Evolutionary conservation across 2,113 vertebrate genomes (phyloP), one percentile per base, ranked within the genome.

Genomic region (Xyliphius kryptos): DNA sequence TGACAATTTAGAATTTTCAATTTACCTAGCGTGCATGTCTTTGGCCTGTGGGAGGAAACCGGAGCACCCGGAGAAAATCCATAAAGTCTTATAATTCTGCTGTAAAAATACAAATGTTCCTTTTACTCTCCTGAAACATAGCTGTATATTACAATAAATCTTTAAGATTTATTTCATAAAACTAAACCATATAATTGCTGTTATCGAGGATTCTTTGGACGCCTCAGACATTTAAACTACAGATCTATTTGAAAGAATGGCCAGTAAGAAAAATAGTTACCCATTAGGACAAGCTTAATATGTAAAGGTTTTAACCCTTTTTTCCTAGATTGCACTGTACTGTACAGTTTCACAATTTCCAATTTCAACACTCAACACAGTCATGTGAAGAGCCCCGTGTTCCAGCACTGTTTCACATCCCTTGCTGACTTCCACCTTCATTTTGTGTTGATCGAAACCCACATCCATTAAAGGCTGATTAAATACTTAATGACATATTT

Each of bases 381-480:
- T 44, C 56, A 58, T 44, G 20, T 43, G 40, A 58, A 15, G 2
- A 26, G 40, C 40, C 40, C 40, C 26, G 40, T 5, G 1, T 58
- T 58, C 19, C 56, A 58, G 20, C 14, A 58, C 56, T 58, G 19
- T 44, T 44, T 58, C 21, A 58, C 14, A 58, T 44, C 56, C 56
- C 40, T 11, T 44, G 14, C 40, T 11, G 20, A 15, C 56, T 43
- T 57, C 56, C 40, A 1, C 9, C 2, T 57, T 20, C 56, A 44
- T 58, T 44, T 58, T 9, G 37, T 43, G 12, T 43, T 57, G 13
- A 21, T 9, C 17, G 55, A 57, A 43, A 43, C 55, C 19, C 14
- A 44, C 40, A 22, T 58, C 40, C 56, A 58, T 58, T 58, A 58
- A 43, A 43, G 40, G 4, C 40, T 58, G 56, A 43, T 58, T 58